Conservation (phyloP, 2,113 vertebrate genomes). For the Thermophis baileyi region DNA sequence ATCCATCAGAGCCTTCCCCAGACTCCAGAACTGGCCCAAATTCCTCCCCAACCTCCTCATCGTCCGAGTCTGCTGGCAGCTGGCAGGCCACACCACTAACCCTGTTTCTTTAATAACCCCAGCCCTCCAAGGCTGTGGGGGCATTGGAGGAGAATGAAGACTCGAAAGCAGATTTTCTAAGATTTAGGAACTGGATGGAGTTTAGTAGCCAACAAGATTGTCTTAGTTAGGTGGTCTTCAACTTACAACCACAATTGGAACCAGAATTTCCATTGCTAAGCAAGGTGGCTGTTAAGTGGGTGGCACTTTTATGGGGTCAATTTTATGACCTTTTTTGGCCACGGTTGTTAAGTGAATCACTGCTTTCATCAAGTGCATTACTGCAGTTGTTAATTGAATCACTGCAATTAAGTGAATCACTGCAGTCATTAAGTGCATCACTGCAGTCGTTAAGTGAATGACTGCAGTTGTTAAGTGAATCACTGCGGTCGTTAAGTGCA, state of each 20-base stretch:
- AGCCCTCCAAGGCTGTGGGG: neutral
- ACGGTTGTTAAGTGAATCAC: too few species aligned
- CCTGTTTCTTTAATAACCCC: neutral
- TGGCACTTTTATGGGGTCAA: too few species aligned
- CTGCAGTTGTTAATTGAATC: neutral
- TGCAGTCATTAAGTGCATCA: neutral
- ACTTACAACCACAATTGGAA: neutral
- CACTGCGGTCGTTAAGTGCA: too few species aligned
- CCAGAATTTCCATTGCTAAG: neutral
- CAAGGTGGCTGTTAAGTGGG: neutral
- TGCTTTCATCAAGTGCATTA: neutral
- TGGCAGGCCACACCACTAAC: too few species aligned
- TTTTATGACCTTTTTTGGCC: too few species aligned
- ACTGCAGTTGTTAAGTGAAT: too few species aligned
- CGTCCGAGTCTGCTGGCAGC: too few species aligned
- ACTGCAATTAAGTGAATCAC: neutral
- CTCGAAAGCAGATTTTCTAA: neutral
- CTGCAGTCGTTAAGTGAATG: neutral
- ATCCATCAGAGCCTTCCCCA: too few species aligned
- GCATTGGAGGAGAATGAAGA: neutral
- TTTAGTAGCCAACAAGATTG: neutral
- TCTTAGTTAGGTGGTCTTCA: neutral
- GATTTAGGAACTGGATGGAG: neutral
- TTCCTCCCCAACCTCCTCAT: too few species aligned
- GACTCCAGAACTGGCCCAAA: too few species aligned